Evolutionary conservation across 2,113 vertebrate genomes (phyloP).

Genomic region (Micronycteris hirsuta): DNA sequence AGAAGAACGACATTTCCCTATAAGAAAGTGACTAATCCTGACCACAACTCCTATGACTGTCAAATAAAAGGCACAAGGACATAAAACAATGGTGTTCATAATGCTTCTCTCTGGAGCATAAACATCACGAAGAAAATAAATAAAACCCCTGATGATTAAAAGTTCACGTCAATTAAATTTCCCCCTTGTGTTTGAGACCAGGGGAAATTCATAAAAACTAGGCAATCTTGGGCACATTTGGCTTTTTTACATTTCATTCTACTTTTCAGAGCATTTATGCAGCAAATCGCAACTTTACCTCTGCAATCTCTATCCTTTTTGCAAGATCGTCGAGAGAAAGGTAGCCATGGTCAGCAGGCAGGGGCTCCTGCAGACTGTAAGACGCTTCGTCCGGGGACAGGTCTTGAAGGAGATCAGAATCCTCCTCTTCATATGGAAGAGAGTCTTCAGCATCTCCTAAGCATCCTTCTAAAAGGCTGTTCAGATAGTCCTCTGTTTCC

Average conservation of each 20-base stretch:
- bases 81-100: neutral
- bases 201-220: neutral
- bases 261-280: neutral
- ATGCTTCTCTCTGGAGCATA: neutral
- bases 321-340: constrained; percentile 92
- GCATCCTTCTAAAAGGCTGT: constrained; percentile 78
- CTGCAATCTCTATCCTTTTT: constrained; percentile 89
- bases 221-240: neutral
- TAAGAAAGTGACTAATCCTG: neutral
- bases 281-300: constrained; percentile 82
- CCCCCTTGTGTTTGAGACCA: neutral
- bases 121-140: neutral
- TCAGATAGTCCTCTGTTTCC: constrained; percentile 80
- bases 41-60: neutral
- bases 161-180: neutral
- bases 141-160: neutral
- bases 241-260: neutral
- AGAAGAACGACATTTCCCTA: neutral
- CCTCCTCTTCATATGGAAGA: constrained; percentile 70
- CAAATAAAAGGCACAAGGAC: neutral
- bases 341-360: constrained; percentile 82
- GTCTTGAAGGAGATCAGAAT: constrained; percentile 76
- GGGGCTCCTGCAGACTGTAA: constrained; percentile 77
- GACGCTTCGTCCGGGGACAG: constrained; percentile 78
- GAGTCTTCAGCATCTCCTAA: constrained; percentile 76